phyloP scores from a whole-genome alignment of 1,140 invertebrate species.

The Atopsyche davidsoni region DNA sequence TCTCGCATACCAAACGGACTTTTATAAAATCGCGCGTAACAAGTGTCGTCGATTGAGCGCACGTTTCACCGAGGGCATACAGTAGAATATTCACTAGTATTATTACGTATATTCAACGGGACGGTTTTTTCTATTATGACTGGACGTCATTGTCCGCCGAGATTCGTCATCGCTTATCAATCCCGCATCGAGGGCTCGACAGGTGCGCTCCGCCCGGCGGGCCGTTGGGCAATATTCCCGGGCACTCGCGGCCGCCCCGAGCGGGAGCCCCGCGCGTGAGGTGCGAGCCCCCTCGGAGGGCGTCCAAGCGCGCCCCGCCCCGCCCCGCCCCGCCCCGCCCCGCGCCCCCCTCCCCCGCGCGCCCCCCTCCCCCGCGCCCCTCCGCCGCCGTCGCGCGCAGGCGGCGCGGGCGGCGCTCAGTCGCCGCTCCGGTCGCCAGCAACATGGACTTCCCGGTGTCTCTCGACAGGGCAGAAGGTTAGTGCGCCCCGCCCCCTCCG shows the following conservation, averaged over 20 bases:
- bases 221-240: not conserved
- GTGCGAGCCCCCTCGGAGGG: slow-evolving; percentile 34
- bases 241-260: not conserved
- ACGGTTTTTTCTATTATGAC: too few species aligned
- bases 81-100: too few species aligned
- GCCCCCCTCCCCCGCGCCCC: slow-evolving; percentile 26
- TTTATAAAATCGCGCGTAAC: too few species aligned
- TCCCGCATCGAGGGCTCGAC: slow-evolving; percentile 24
- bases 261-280: slow-evolving; percentile 22
- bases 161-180: too few species aligned
- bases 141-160: too few species aligned
- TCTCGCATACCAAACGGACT: too few species aligned
- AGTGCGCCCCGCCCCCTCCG: not conserved
- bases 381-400: slow-evolving; percentile 20
- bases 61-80: too few species aligned
- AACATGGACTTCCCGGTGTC: slow-evolving; percentile 21
- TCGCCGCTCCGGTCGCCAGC: slow-evolving; percentile 6
- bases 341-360: slow-evolving; percentile 21
- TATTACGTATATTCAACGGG: too few species aligned
- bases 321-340: slow-evolving; percentile 24
- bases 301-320: slow-evolving; percentile 34
- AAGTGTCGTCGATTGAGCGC: too few species aligned
- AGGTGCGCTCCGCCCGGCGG: slow-evolving; percentile 15
- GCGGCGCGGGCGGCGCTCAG: slow-evolving; percentile 39
- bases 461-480: slow-evolving; percentile 18